Percentiles rank a stretch among this genome's conserved stretches.
These are phyloP conservation scores for Rhea americana DNA, from an alignment of 2,113 vertebrate species.

Conservation along the genomic window DNA sequence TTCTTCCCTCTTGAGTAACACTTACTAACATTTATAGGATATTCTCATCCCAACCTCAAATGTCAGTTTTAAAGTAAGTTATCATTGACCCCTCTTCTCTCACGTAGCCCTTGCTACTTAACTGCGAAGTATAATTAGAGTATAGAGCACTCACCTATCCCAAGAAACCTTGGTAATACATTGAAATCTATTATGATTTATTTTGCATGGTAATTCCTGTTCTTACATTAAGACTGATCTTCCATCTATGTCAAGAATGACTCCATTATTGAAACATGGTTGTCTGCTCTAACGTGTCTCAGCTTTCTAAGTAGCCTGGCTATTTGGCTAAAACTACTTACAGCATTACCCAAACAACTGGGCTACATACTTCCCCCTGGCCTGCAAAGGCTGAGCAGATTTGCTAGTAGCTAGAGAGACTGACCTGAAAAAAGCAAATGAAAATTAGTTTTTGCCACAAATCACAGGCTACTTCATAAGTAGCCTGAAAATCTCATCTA, in stretches of 20 bases:
- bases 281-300: not conserved
- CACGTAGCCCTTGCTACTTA: not conserved
- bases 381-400: not conserved
- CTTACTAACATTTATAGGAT: conserved; percentile 57
- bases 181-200: not conserved
- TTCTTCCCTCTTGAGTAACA: conserved; percentile 22
- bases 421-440: not conserved
- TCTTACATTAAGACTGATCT: not conserved
- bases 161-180: not conserved
- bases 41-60: conserved; percentile 24
- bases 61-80: conserved; percentile 45
- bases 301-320: not conserved
- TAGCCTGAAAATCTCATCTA: not conserved
- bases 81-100: conserved; percentile 37
- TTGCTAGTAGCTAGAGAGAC: not conserved
- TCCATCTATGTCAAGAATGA: not conserved
- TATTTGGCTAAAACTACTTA: not conserved
- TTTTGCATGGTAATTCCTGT: not conserved
- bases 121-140: not conserved
- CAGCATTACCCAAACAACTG: not conserved
- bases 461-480: not conserved
- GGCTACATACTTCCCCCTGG: not conserved
- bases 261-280: not conserved
- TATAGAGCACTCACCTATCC: not conserved
- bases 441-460: not conserved